These are phyloP conservation scores for Diogma glabrata DNA, from an alignment of 2,888 invertebrate genomes.

Conservation along the genomic window DNA sequence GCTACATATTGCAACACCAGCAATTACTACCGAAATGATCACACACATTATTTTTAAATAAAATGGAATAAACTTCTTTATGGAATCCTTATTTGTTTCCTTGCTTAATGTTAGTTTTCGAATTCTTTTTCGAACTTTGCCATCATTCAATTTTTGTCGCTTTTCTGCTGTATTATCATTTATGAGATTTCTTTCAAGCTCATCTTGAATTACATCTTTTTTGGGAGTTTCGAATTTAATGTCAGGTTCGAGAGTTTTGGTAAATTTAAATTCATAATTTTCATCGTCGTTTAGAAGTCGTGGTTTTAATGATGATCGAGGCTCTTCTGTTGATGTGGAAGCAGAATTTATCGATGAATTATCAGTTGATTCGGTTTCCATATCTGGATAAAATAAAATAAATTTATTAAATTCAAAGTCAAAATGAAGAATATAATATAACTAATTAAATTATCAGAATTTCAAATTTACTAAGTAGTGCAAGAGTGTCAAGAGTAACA, in stretches of 20 bases:
- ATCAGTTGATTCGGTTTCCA: no score
- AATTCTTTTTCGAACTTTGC: neutral
- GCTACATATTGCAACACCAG: neutral
- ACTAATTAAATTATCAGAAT: no score
- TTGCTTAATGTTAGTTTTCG: constrained; percentile 1
- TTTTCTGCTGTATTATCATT: neutral
- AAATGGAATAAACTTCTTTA: neutral
- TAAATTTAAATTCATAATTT: constrained; percentile 9
- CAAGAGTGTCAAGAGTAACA: no score
- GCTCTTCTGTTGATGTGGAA: no score
- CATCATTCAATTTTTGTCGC: constrained; percentile 5
- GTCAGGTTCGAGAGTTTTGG: neutral
- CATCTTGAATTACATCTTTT: neutral
- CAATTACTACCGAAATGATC: neutral
- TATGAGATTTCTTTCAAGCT: no score
- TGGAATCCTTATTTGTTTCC: neutral
- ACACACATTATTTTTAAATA: neutral
- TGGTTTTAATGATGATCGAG: no score
- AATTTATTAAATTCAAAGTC: no score
- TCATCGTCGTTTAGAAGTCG: constrained; percentile 3
- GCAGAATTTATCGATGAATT: no score
- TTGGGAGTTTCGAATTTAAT: neutral
- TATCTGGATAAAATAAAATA: no score
- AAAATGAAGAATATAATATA: no score
- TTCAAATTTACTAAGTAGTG: no score